A percentile compares a stretch with the other conserved stretches of the same genome.
Conservation (phyloP, 2,113 vertebrate species). For the Anguilla rostrata region DNA sequence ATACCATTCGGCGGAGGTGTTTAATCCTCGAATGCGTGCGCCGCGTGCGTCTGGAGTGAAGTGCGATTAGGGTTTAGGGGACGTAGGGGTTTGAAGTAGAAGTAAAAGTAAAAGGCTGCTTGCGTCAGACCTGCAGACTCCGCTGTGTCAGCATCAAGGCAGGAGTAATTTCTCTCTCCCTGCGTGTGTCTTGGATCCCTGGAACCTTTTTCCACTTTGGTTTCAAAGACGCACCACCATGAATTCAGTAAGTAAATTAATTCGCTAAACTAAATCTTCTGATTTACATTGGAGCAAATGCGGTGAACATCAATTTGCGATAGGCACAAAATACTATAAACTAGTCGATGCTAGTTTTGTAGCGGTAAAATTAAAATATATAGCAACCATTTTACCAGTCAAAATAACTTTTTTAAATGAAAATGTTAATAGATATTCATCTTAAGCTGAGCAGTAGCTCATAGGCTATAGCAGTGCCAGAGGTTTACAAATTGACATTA, state of each 20-base stretch:
- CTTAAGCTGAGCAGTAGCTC: background rate
- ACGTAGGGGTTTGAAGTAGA: background rate
- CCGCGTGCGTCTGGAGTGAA: background rate
- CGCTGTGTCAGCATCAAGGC: background rate
- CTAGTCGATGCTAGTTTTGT: background rate
- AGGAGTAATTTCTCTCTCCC: background rate
- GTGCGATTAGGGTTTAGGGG: background rate
- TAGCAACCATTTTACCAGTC: no score
- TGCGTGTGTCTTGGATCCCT: background rate
- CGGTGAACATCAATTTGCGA: no score
- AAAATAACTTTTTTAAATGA: no score
- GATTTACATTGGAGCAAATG: background rate
- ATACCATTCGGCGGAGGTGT: background rate
- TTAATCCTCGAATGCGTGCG: background rate
- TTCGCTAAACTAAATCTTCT: background rate
- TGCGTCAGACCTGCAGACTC: background rate
- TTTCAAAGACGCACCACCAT: slow-evolving; percentile 16
- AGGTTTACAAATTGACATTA: no score
- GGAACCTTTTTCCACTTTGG: background rate
- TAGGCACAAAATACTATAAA: no score
- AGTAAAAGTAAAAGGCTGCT: background rate
- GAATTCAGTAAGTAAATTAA: slow-evolving; percentile 24
- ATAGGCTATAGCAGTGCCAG: background rate
- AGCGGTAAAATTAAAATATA: background rate
- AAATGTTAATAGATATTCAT: background rate